These are phyloP conservation scores for Orchesella cincta DNA, from an alignment of 1,140 invertebrate genomes.

Conservation along the genomic window DNA sequence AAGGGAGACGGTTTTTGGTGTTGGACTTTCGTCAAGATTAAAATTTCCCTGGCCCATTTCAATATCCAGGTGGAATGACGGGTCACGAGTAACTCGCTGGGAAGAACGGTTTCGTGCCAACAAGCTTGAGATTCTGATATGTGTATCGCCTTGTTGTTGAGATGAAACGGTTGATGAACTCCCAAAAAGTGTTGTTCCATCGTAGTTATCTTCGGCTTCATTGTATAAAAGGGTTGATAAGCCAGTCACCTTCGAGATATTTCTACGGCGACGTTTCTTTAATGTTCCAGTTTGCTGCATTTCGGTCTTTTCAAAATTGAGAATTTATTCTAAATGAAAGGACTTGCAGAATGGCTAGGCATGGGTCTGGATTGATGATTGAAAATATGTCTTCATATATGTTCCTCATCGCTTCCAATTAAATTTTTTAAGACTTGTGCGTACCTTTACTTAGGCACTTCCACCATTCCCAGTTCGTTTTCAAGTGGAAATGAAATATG, in stretches of 20 bases:
- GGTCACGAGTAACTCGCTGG: background rate
- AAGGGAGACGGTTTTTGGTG: background rate
- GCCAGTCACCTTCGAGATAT: background rate
- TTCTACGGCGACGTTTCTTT: background rate
- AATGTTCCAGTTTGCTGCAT: background rate
- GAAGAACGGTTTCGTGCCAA: background rate
- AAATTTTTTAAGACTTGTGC: no score
- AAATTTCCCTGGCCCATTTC: background rate
- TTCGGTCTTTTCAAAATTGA: background rate
- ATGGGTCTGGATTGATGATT: no score
- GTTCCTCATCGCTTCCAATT: no score
- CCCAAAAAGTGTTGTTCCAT: background rate
- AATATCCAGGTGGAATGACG: background rate
- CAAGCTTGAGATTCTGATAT: background rate
- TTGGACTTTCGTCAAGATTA: background rate
- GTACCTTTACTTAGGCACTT: no score
- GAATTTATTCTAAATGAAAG: no score
- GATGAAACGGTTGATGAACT: background rate
- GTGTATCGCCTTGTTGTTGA: background rate
- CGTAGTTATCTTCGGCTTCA: background rate
- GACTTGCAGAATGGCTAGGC: no score
- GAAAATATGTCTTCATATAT: no score
- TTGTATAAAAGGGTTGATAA: background rate
- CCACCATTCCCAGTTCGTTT: no score
- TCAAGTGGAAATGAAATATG: no score